Conservation (phyloP, 2,888 invertebrate species). For the Orthosia incerta region DNA sequence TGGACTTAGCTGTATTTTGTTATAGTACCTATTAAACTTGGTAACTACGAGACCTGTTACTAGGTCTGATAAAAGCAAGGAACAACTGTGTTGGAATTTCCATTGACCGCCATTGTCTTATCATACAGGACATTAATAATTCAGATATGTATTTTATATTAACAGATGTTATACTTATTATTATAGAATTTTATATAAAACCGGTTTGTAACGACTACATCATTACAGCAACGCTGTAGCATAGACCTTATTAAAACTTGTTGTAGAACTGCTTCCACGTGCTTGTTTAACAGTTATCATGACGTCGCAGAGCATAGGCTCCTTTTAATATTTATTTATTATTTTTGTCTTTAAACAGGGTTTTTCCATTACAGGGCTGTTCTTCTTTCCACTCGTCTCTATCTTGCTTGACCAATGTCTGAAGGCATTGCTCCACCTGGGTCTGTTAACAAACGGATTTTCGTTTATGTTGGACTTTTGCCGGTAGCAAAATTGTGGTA, state of each 20-base stretch:
- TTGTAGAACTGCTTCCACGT: slow-evolving; percentile 39
- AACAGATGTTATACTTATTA: neutral
- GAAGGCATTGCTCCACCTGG: no score
- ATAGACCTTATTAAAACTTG: slow-evolving; percentile 27
- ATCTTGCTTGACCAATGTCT: no score
- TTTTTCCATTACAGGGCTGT: neutral
- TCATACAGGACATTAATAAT: slow-evolving; percentile 3
- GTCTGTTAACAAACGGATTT: no score
- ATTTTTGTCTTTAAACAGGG: neutral
- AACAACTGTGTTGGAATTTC: slow-evolving; percentile 22
- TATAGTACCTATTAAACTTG: neutral
- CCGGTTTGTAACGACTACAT: slow-evolving; percentile 39
- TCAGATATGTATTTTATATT: neutral
- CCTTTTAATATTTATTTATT: neutral
- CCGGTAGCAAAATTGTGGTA: no score
- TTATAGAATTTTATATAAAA: neutral
- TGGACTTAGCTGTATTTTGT: slow-evolving; percentile 20
- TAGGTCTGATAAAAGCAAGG: neutral
- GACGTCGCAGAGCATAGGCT: neutral
- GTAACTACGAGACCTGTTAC: neutral
- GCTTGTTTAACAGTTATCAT: slow-evolving; percentile 13
- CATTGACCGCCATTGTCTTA: neutral
- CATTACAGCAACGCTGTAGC: slow-evolving; percentile 55
- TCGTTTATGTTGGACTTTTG: no score
- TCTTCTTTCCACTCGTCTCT: neutral